Evolutionary conservation across 1,140 invertebrate species (phyloP), one percentile per base, ranked within the genome.

Genomic region (Bombus confusus): DNA sequence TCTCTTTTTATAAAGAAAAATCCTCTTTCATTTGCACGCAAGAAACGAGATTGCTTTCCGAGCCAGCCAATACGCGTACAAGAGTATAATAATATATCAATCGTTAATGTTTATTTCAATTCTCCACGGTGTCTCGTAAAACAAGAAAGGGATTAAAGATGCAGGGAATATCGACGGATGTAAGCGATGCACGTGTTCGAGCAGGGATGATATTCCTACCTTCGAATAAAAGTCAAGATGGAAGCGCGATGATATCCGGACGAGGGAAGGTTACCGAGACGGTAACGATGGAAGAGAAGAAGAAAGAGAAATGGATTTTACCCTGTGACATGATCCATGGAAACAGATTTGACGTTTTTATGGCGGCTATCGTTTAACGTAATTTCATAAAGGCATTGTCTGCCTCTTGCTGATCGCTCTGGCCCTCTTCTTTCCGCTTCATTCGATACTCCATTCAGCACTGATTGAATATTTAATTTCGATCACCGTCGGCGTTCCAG

Each of bases 391-490:
- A 52, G 47, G 37, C 13, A 57, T 57, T 57, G 43, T 39, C 47
- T n/a, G n/a, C 25, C 37, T 52, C 3, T 15, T 22, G 34, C n/a
- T n/a, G n/a, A 52, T 52, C 78, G 12, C 12, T 28, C 31, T 12
- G 12, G 2, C n/a, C 4, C 47, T 47, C 62, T 52, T 66, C 41
- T 31, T 66, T 68, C 28, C n/a, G 64, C 78, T 71, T 59, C 12
- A 59, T 72, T 80, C 47, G 28, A 80, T 52, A 52, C 47, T 8
- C 47, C 57, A 80, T 52, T 72, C 66, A 37, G 52, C 0, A 59
- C 25, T 69, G 68, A 71, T 72, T 41, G 79, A 80, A 80, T 80
- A 80, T 80, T 80, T 80, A 59, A 72, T 59, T 71, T 37, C 39
- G 47, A 52, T 31, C 25, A 22, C 6, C 47, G 47, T 52, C 47